A percentile compares a stretch with the other conserved stretches of the same genome.
These are phyloP conservation scores for Parapsyche elsis DNA, from an alignment of 1,140 invertebrate genomes.

Conservation along the genomic window DNA sequence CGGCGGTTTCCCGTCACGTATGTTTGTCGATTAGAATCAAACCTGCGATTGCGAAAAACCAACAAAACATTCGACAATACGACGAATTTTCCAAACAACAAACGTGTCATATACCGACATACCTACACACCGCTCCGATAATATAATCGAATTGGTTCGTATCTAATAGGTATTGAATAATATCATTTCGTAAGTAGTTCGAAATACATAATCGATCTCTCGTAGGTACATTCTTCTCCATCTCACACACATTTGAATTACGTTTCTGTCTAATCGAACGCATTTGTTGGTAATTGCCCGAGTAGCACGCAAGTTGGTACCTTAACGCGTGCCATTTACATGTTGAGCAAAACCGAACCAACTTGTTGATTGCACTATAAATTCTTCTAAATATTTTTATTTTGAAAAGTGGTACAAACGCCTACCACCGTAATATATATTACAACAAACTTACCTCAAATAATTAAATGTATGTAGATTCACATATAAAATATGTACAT, in stretches of 20 bases:
- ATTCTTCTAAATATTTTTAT: constrained; percentile 25
- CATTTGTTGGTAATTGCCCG: constrained; percentile 18
- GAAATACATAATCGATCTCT: background rate
- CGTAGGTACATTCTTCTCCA: background rate
- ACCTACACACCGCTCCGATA: too few relatives aligned
- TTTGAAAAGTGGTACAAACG: constrained; percentile 17
- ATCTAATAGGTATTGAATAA: constrained; percentile 9
- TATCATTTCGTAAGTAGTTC: background rate
- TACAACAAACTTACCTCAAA: too few relatives aligned
- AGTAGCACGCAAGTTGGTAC: background rate
- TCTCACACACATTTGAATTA: background rate
- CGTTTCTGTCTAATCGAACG: constrained; percentile 7
- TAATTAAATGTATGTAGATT: too few relatives aligned
- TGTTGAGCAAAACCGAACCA: constrained; percentile 19
- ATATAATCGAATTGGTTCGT: background rate
- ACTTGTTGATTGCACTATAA: constrained; percentile 25
- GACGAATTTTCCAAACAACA: too few relatives aligned
- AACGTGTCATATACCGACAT: too few relatives aligned
- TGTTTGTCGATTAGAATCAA: constrained; percentile 1
- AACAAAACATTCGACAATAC: too few relatives aligned
- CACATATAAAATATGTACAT: too few relatives aligned
- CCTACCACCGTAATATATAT: constrained; percentile 3
- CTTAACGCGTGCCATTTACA: constrained; percentile 17
- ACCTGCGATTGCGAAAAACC: constrained; percentile 23
- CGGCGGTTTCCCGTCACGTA: constrained; percentile 38